These are phyloP conservation scores for Corythoichthys intestinalis DNA, from an alignment of 2,113 vertebrate genomes.

Conservation along the genomic window DNA sequence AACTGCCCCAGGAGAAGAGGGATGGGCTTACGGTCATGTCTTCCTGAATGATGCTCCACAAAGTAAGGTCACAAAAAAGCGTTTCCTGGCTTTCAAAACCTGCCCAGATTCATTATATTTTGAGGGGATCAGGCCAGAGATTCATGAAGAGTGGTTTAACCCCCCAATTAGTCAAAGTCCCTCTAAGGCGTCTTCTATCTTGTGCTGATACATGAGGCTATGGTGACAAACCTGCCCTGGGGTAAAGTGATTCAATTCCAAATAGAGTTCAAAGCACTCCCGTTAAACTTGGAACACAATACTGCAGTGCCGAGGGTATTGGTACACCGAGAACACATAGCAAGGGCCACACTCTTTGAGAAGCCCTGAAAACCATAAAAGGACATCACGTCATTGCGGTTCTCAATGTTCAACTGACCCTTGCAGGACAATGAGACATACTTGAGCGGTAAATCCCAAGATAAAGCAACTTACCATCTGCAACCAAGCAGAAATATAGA, in stretches of 20 bases:
- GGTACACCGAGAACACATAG: conserved; percentile 51
- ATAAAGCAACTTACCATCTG: conserved; percentile 7
- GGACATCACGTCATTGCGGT: conserved; percentile 41
- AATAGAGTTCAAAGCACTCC: conserved; percentile 76
- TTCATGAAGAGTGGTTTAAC: conserved; percentile 70
- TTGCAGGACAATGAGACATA: conserved; percentile 26
- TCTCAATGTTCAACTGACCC: conserved; percentile 35
- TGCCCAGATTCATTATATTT: conserved; percentile 72
- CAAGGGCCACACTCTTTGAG: conserved; percentile 27
- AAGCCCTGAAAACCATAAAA: conserved; percentile 48
- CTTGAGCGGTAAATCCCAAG: conserved; percentile 25
- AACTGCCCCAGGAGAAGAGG: conserved; percentile 72
- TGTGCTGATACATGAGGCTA: conserved; percentile 71
- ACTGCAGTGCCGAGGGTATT: conserved; percentile 50
- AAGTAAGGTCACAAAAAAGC: conserved; percentile 64
- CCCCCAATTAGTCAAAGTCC: conserved; percentile 78
- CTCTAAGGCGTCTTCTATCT: conserved; percentile 66
- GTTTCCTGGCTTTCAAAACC: conserved; percentile 70
- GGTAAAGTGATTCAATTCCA: conserved; percentile 66
- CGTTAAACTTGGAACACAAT: conserved; percentile 74
- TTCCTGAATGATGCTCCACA: conserved; percentile 62
- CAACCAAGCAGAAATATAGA: background rate
- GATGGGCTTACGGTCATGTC: conserved; percentile 74
- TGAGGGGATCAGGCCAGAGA: conserved; percentile 64
- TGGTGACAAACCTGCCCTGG: conserved; percentile 63